Percentiles rank a stretch among this genome's conserved stretches.
Evolutionary conservation across 2,797 vertebrate genomes (phyloP).

Genomic region (Halcyon leucocephala): DNA sequence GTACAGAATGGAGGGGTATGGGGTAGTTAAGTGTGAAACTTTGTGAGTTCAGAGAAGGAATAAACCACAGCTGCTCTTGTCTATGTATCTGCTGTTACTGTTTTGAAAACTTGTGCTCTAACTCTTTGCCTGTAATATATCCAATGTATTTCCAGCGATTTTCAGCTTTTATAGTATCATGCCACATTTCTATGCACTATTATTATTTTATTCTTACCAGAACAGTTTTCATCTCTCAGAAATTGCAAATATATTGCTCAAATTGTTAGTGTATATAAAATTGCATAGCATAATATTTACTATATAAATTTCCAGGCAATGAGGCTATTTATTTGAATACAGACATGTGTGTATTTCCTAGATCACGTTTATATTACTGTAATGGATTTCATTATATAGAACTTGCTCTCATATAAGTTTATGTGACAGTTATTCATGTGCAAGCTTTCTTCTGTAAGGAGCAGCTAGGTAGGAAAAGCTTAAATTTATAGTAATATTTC

Average conservation of each 20-base stretch:
- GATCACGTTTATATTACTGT: not conserved
- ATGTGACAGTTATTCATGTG: not conserved
- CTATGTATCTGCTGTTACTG: not conserved
- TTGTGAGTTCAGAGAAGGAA: not conserved
- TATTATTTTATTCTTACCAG: not conserved
- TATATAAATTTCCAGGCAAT: not conserved
- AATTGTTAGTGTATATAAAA: not conserved
- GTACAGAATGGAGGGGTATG: fast-evolving
- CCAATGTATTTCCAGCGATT: not conserved
- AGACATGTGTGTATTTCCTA: not conserved
- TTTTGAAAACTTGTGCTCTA: not conserved
- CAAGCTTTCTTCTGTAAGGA: not conserved
- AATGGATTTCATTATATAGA: not conserved
- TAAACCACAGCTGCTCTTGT: not conserved
- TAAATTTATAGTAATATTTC: not conserved
- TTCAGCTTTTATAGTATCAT: not conserved
- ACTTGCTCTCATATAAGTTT: not conserved
- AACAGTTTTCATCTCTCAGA: not conserved
- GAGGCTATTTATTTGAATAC: not conserved
- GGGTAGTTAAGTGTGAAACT: not conserved
- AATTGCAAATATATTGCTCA: not conserved
- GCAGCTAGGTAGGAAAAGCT: not conserved
- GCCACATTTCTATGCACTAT: not conserved
- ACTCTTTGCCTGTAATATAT: not conserved
- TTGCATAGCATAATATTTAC: not conserved